These are phyloP conservation scores for Caenorhabditis sp. DNA, from an alignment of 2,888 invertebrate species.

Conservation along the genomic window DNA sequence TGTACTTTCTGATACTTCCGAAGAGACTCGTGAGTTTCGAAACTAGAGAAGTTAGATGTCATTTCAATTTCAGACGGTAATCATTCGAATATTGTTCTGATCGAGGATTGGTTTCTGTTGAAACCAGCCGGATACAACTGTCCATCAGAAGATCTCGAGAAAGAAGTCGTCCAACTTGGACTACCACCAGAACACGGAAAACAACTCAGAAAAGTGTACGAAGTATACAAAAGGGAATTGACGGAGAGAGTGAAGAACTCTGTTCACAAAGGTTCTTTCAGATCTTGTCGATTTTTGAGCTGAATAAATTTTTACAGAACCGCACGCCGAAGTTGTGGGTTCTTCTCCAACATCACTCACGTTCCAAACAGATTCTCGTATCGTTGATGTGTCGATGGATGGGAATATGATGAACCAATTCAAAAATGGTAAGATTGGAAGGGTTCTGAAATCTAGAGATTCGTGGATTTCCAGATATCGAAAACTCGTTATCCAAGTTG, in stretches of 20 bases:
- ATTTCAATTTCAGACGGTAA: slow-evolving; percentile 11
- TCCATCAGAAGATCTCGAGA: slow-evolving; percentile 47
- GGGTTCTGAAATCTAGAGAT: neutral
- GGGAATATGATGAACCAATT: slow-evolving; percentile 44
- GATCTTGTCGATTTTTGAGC: neutral
- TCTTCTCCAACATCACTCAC: slow-evolving; percentile 27
- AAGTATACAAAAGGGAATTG: slow-evolving; percentile 19
- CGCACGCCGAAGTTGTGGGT: slow-evolving; percentile 9
- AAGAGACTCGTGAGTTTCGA: slow-evolving; percentile 19
- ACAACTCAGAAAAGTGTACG: slow-evolving; percentile 40
- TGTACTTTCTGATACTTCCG: slow-evolving; percentile 21
- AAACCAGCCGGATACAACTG: slow-evolving; percentile 60
- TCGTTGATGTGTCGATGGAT: slow-evolving; percentile 21
- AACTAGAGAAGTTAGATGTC: neutral
- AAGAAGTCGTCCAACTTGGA: slow-evolving; percentile 57
- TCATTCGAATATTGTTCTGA: slow-evolving; percentile 28
- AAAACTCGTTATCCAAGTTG: slow-evolving; percentile 28
- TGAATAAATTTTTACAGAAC: slow-evolving; percentile 21
- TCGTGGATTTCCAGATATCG: slow-evolving; percentile 25
- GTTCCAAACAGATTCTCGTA: slow-evolving; percentile 16
- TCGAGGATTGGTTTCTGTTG: slow-evolving; percentile 47
- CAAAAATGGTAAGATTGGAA: slow-evolving; percentile 29
- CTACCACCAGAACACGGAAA: slow-evolving; percentile 49
- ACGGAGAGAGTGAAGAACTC: slow-evolving; percentile 8
- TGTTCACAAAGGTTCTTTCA: slow-evolving; percentile 30